phyloP scores from a whole-genome alignment of 2,888 invertebrate genomes.

The Napeogenes inachia region DNA sequence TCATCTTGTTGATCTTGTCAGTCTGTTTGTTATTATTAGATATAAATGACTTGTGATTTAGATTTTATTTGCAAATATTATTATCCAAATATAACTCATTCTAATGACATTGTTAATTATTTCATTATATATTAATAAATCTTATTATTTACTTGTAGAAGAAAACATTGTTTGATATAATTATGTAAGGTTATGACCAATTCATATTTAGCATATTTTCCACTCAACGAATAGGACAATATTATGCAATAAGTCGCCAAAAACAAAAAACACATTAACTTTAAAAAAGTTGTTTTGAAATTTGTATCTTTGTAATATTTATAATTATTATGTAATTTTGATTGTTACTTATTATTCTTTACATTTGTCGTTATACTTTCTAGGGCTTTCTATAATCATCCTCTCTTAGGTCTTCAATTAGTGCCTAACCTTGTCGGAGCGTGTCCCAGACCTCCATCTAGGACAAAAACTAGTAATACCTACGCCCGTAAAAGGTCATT shows the following conservation, averaged over 20 bases:
- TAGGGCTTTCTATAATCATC: not conserved
- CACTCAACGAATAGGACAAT: constrained; percentile 24
- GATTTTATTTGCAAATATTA: too few species aligned
- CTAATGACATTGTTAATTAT: too few species aligned
- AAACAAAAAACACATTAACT: not conserved
- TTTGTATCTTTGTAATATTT: not conserved
- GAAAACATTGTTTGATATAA: too few species aligned
- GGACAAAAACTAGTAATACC: constrained; percentile 18
- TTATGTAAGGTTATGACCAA: constrained; percentile 35
- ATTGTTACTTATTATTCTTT: not conserved
- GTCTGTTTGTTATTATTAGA: not conserved
- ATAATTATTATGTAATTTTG: not conserved
- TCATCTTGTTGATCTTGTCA: not conserved
- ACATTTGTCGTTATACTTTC: not conserved
- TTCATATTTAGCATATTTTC: constrained; percentile 39
- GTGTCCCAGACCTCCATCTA: constrained; percentile 18
- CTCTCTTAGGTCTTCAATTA: constrained; percentile 1
- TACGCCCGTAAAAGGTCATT: constrained; percentile 5
- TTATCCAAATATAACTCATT: too few species aligned
- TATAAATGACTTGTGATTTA: not conserved
- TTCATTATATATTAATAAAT: too few species aligned
- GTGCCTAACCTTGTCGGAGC: constrained; percentile 1
- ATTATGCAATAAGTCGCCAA: constrained; percentile 14
- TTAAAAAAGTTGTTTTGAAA: too few species aligned
- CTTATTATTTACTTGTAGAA: too few species aligned